Evolutionary conservation across 2,888 invertebrate species (phyloP).

Genomic region (Caenorhabditis sp.): DNA sequence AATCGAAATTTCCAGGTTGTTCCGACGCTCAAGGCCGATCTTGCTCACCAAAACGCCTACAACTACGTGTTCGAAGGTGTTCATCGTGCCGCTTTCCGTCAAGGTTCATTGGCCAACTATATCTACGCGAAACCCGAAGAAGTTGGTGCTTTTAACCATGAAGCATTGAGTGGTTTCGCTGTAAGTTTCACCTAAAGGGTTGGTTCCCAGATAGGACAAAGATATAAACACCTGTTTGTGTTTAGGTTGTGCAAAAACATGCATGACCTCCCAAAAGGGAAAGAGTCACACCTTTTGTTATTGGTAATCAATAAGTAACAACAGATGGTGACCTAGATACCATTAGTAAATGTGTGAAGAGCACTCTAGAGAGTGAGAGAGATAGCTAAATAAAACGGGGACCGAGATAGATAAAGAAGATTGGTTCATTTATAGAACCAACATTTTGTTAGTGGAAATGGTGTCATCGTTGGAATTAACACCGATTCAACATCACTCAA

Average conservation of each 20-base stretch:
- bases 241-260: too few relatives aligned
- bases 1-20: neutral
- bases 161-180: slow-evolving; percentile 31
- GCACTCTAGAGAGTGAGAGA: too few relatives aligned
- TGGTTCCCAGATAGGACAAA: too few relatives aligned
- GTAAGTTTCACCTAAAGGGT: too few relatives aligned
- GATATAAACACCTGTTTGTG: too few relatives aligned
- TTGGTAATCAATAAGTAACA: too few relatives aligned
- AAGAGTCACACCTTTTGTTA: too few relatives aligned
- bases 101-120: slow-evolving; percentile 42
- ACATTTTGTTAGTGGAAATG: slow-evolving; percentile 75
- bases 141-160: slow-evolving; percentile 41
- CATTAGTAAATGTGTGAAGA: too few relatives aligned
- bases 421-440: slow-evolving; percentile 25
- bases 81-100: slow-evolving; percentile 50
- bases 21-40: slow-evolving; percentile 31
- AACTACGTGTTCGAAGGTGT: slow-evolving; percentile 43
- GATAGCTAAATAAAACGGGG: too few relatives aligned
- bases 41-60: slow-evolving; percentile 30
- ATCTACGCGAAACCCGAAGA: slow-evolving; percentile 39
- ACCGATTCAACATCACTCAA: slow-evolving; percentile 77
- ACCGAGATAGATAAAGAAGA: too few relatives aligned
- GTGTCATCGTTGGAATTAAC: slow-evolving; percentile 84
- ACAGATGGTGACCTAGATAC: too few relatives aligned
- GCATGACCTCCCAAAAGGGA: too few relatives aligned